Percentiles rank a stretch among this genome's conserved stretches.
phyloP scores from a whole-genome alignment of 2,888 invertebrate species.

The Ommatoiulus sabulosus region DNA sequence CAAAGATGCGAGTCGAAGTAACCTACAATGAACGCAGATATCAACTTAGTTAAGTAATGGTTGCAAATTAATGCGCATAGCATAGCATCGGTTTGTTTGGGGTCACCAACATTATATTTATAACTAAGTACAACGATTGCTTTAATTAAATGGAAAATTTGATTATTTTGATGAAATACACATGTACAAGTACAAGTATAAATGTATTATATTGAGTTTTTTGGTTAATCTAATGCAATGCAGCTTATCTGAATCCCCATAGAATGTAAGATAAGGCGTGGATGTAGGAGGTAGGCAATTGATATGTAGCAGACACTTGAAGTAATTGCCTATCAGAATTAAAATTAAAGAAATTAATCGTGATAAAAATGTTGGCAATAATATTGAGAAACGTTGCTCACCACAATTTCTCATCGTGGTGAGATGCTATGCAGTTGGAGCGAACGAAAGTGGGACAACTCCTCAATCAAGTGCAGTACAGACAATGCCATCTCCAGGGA shows the following conservation, averaged over 20 bases:
- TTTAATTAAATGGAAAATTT: too few species aligned
- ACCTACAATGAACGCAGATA: not conserved
- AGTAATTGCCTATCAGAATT: slow-evolving; percentile 58
- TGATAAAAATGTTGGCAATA: not conserved
- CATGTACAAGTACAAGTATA: not conserved
- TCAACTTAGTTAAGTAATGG: not conserved
- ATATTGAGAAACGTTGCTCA: not conserved
- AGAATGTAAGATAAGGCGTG: slow-evolving; percentile 64
- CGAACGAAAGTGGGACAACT: slow-evolving; percentile 34
- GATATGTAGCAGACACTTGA: slow-evolving; percentile 60
- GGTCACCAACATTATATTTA: not conserved
- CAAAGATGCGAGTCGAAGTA: not conserved
- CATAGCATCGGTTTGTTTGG: slow-evolving; percentile 14
- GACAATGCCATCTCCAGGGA: not conserved
- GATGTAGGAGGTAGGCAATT: slow-evolving; percentile 64
- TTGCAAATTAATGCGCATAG: not conserved
- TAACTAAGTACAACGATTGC: too few species aligned
- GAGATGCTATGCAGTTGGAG: slow-evolving; percentile 2
- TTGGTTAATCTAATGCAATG: not conserved
- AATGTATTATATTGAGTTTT: too few species aligned
- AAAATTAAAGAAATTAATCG: not conserved
- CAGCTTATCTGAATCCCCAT: not conserved
- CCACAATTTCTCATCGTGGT: slow-evolving; percentile 30
- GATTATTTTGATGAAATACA: too few species aligned
- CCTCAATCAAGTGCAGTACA: slow-evolving; percentile 48